Base-by-base conservation (phyloP, 37 sponge, comb jelly and placozoan species). In the Crambe crambe region DNA sequence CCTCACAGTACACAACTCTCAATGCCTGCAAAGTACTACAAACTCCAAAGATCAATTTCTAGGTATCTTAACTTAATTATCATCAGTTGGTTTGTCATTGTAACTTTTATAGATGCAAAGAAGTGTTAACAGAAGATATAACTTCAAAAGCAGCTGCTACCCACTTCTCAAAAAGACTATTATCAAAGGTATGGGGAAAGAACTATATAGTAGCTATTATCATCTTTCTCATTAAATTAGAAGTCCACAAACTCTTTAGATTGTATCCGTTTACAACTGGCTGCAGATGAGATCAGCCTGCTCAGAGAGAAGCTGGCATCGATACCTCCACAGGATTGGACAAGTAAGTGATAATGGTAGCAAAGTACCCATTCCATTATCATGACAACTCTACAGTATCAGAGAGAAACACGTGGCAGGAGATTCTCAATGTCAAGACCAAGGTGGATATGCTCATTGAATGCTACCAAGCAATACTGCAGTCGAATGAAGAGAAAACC, bases 1-100 rank as follows among this genome's bases (percentile, higher is more conserved):
- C 8, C 2, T 66, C 37, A 0, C 21, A 84, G 77, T 22, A 54
- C 77, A n/a, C 31, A 30, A 70, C 77, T 76, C n/a, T 27, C 40
- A 20, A 76, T 84, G 85, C 77, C 85, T 21, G 35, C 85, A 36
- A 76, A 60, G 26, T 84, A 84, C 60, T 40, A 42, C 60, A 69
- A 23, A 42, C 77, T 84, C 23, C 77, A 70, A 21, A 57, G 37
- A 5, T 37, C 70, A 3, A 25, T 76, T 2, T 1, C 42, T 35
- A 59, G 43, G 85, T 83, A 60, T 20, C 64, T 62, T 18, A 22
- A 30, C 64, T 62, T 30, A 6, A 62, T 22, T 62, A 29, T 62
- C n/a, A n/a, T n/a, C n/a, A n/a, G n/a, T n/a, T n/a, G n/a, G n/a
- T n/a, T n/a, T n/a, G n/a, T n/a, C n/a, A n/a, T n/a, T n/a, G n/a